Evolutionary conservation across 2,888 invertebrate genomes (phyloP).

Genomic region (Stictocephala bisonia): DNA sequence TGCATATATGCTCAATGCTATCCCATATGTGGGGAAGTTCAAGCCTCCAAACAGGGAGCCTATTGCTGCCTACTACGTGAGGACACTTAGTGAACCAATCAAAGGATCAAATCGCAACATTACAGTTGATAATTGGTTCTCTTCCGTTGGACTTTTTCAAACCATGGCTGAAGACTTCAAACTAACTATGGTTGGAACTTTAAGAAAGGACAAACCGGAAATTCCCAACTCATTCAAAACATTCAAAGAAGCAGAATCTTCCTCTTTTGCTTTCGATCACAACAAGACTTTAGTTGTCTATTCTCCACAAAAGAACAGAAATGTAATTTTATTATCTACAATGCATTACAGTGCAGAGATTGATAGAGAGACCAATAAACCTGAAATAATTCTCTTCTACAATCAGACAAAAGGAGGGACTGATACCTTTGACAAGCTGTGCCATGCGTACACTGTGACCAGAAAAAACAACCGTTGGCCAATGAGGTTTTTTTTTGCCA

Average conservation of each 20-base stretch:
- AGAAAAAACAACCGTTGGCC: conserved; percentile 58
- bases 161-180: conserved; percentile 52
- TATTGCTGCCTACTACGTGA: too few relatives aligned
- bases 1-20: conserved; percentile 49
- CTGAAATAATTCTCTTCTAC: conserved; percentile 57
- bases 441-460: conserved; percentile 54
- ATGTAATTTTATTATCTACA: conserved; percentile 58
- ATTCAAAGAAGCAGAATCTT: conserved; percentile 53
- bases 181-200: conserved; percentile 52
- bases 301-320: conserved; percentile 56
- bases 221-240: conserved; percentile 60
- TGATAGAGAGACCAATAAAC: conserved; percentile 57
- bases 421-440: conserved; percentile 58
- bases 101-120: conserved; percentile 51
- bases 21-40: conserved; percentile 50
- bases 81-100: conserved; percentile 41
- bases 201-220: conserved; percentile 58
- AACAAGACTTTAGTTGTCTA: conserved; percentile 58
- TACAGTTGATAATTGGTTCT: conserved; percentile 53
- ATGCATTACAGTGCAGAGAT: conserved; percentile 56
- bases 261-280: conserved; percentile 58
- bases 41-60: conserved; percentile 32
- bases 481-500: conserved; percentile 52
- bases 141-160: conserved; percentile 53
- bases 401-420: conserved; percentile 59